Base-by-base conservation (phyloP, 1,140 invertebrate species). In the Drosophila triauraria region DNA sequence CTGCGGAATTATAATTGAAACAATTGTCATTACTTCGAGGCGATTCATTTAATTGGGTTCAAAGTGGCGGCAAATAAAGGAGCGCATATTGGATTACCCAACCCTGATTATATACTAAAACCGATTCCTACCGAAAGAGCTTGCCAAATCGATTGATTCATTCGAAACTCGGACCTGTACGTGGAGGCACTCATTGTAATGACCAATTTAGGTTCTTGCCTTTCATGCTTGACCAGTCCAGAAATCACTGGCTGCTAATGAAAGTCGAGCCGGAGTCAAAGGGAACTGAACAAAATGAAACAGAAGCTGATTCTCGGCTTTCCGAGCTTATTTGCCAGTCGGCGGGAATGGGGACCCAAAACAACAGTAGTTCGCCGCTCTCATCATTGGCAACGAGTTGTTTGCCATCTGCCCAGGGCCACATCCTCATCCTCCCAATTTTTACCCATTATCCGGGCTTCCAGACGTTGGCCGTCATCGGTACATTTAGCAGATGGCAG, bases 401-500 rank as follows among this genome's bases (percentile, higher is more conserved):
- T 76, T 64, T 46, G 69, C 57, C 78, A 72, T 74, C 64, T 74
- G 71, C 69, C 72, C 70, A 25, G 48, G 38, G 48, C 27, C 58
- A 40, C 69, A 12, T 27, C 38, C 12, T 35, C 10, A 25, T 23
- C 9, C 10, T 3, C 7, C 43, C 17, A 32, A 7, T 3, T 13
- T 15, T 4, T 13, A 38, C 32, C 13, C 69, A 44, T 35, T 32
- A 25, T 47, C 30, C 47, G 43, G 54, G 61, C 43, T 47, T 77
- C 27, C 60, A 82, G 64, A 68, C 58, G 56, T 53, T 47, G 61
- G 64, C 58, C 83, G 63, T 82, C 79, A 71, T 81, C 75, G 74
- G 83, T 77, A 82, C 80, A 87, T 87, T 88, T 83, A 87, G 58
- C 83, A 86, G 84, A 69, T 87, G 83, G 56, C 76, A 75, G 65